Percentiles rank a stretch among this genome's conserved stretches.
phyloP scores from a whole-genome alignment of 2,797 vertebrate species.

The Loris lydekkerianus region DNA sequence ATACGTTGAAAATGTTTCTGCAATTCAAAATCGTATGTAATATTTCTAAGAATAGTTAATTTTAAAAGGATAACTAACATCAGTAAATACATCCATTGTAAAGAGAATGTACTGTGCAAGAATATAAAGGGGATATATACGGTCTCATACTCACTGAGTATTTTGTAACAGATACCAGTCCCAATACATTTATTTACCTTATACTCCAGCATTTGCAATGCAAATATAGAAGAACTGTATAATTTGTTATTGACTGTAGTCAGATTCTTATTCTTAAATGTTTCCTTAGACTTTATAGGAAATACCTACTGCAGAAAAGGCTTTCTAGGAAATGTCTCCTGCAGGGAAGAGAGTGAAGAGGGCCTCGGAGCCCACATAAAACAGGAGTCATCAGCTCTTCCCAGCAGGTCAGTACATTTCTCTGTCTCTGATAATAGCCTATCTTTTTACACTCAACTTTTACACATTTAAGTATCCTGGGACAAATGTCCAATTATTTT shows the following conservation, averaged over 20 bases:
- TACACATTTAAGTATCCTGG: neutral
- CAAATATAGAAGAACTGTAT: neutral
- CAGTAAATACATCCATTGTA: neutral
- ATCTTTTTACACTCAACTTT: neutral
- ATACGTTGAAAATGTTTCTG: constrained; percentile 34
- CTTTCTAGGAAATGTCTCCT: neutral
- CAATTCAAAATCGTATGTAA: neutral
- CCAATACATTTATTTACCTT: neutral
- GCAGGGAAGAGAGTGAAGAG: neutral
- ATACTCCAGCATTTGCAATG: neutral
- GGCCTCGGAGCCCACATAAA: neutral
- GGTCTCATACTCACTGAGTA: neutral
- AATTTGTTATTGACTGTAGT: neutral
- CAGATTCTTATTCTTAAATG: constrained; percentile 43
- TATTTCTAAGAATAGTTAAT: constrained; percentile 31
- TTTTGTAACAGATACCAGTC: neutral
- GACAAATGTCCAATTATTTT: neutral
- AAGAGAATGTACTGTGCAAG: neutral
- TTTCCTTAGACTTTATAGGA: neutral
- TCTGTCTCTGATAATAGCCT: neutral
- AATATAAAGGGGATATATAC: neutral
- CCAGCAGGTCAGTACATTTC: neutral
- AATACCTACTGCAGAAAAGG: neutral
- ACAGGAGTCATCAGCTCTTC: neutral
- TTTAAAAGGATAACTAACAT: constrained; percentile 3